Evolutionary conservation across 2,888 invertebrate genomes (phyloP).

Genomic region (Mesodorylaimus sp.): DNA sequence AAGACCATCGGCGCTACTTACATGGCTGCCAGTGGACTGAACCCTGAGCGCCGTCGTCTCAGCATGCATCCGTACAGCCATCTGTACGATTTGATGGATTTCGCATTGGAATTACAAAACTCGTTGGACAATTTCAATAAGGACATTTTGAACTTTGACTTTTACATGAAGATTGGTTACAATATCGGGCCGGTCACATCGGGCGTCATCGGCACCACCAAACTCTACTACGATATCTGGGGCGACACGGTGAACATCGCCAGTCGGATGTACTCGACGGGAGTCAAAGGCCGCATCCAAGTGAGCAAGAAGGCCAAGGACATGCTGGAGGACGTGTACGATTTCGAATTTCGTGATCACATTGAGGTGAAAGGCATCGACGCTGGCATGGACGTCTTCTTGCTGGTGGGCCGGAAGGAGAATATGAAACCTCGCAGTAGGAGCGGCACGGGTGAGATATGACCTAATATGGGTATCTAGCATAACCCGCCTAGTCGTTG

Average conservation of each 20-base stretch:
- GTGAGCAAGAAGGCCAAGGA: slow-evolving; percentile 19
- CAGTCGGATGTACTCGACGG: slow-evolving; percentile 89
- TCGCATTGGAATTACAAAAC: slow-evolving; percentile 71
- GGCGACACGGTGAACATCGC: slow-evolving; percentile 95
- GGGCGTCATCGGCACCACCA: slow-evolving; percentile 82
- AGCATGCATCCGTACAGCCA: slow-evolving; percentile 55
- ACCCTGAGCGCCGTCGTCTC: slow-evolving; percentile 40
- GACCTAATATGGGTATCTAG: no score
- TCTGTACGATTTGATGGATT: slow-evolving; percentile 71
- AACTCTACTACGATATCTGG: slow-evolving; percentile 92
- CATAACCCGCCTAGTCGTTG: no score
- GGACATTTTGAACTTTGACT: slow-evolving; percentile 70
- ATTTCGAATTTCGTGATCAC: slow-evolving; percentile 74
- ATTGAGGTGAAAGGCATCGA: slow-evolving; percentile 77
- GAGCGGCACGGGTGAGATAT: no score
- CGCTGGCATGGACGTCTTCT: slow-evolving; percentile 29
- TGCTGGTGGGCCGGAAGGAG: slow-evolving; percentile 20
- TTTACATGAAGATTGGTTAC: slow-evolving; percentile 48
- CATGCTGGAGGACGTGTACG: slow-evolving; percentile 49
- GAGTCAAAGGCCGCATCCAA: slow-evolving; percentile 57
- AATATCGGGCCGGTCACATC: slow-evolving; percentile 90
- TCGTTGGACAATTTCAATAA: slow-evolving; percentile 69
- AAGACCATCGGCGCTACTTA: slow-evolving; percentile 87
- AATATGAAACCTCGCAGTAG: not conserved
- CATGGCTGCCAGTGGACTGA: slow-evolving; percentile 89